Evolutionary conservation across 2,797 vertebrate genomes (phyloP).

Genomic region (Mormyrops boulengeri): DNA sequence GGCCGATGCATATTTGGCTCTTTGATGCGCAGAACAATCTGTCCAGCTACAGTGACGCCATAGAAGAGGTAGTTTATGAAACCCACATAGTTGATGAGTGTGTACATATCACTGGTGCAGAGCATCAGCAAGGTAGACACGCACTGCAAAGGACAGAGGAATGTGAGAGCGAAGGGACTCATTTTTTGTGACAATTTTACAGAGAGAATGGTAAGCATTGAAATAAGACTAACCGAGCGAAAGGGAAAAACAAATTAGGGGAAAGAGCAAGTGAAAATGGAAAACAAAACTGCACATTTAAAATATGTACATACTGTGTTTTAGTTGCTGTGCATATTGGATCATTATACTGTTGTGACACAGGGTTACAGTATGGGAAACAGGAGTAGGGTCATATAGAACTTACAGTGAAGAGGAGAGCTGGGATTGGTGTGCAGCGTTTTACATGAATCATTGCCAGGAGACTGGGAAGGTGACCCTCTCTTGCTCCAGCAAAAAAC

Average conservation of each 20-base stretch:
- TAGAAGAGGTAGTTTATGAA: constrained; percentile 98
- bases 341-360: background rate
- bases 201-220: background rate
- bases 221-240: background rate
- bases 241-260: background rate
- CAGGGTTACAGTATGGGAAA: background rate
- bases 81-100: constrained; percentile 90
- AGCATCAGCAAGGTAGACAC: constrained; percentile 86
- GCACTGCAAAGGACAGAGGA: constrained; percentile 54
- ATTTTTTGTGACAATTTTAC: background rate
- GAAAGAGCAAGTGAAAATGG: background rate
- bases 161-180: background rate
- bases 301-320: background rate
- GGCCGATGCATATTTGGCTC: constrained; percentile 76
- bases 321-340: background rate
- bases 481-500: constrained; percentile 87
- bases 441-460: constrained; percentile 88
- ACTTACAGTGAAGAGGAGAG: constrained; percentile 83
- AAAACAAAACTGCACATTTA: background rate
- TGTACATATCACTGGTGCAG: constrained; percentile 92
- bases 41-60: constrained; percentile 83
- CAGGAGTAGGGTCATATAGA: background rate
- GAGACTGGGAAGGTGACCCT: constrained; percentile 84
- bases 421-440: constrained; percentile 86
- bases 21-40: constrained; percentile 79